Evolutionary conservation across 2,113 vertebrate species (phyloP).

Genomic region (Picathartes gymnocephalus): DNA sequence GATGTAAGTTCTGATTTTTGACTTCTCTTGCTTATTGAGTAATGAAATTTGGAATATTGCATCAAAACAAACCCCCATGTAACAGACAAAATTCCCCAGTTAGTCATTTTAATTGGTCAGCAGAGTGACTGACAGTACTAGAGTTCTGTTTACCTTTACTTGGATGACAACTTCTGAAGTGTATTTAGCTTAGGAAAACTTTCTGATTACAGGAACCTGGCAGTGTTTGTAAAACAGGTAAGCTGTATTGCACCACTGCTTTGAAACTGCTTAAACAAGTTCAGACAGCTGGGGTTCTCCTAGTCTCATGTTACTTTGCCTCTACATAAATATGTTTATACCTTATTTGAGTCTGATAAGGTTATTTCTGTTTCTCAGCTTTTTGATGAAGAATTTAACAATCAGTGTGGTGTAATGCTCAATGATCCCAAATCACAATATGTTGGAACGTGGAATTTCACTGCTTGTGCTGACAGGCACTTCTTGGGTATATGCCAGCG

Average conservation of each 20-base stretch:
- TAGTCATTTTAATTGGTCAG: background rate
- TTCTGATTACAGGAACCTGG: background rate
- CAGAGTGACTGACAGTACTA: background rate
- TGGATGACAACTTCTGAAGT: background rate
- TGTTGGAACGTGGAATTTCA: constrained; percentile 90
- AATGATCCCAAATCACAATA: constrained; percentile 79
- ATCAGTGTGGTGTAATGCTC: constrained; percentile 81
- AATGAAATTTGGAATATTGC: background rate
- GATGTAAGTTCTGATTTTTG: constrained; percentile 74
- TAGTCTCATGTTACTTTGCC: background rate
- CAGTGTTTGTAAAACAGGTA: background rate
- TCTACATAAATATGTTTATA: background rate
- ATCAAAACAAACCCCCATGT: accelerated
- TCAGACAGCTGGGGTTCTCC: background rate
- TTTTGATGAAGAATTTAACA: constrained; percentile 72
- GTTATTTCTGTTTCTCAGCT: constrained; percentile 63
- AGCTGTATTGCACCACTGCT: background rate
- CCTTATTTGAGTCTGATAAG: background rate
- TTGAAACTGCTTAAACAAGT: constrained; percentile 6
- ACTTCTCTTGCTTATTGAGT: background rate
- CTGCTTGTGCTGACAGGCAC: constrained; percentile 77
- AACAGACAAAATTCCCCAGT: background rate
- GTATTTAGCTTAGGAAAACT: background rate
- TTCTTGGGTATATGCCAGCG: constrained; percentile 82
- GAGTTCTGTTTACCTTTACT: background rate